Evolutionary conservation across 2,888 invertebrate species (phyloP).

Genomic region (Leucophora obtusa): DNA sequence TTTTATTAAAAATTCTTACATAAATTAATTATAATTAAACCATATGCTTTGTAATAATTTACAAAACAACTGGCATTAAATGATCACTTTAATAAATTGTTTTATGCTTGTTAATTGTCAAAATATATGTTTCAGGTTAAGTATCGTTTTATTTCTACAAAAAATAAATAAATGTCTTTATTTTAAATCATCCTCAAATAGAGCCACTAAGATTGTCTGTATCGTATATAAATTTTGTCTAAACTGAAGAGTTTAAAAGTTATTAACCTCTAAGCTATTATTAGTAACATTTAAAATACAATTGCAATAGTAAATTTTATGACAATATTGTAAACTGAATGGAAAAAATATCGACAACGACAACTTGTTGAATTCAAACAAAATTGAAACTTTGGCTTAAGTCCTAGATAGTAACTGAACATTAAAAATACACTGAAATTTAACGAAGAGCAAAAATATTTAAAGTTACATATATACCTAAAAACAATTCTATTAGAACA

Average conservation of each 20-base stretch:
- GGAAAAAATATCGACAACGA: conserved; percentile 27
- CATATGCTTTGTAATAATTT: conserved; percentile 40
- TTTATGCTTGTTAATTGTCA: conserved; percentile 54
- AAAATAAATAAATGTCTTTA: conserved; percentile 57
- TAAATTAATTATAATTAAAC: conserved; percentile 36
- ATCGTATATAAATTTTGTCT: conserved; percentile 1
- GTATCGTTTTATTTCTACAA: conserved; percentile 26
- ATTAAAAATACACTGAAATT: conserved; percentile 7
- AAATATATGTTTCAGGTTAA: conserved; percentile 47
- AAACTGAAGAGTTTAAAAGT: neutral
- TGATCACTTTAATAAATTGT: conserved; percentile 32
- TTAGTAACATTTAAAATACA: conserved; percentile 41
- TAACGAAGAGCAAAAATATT: neutral
- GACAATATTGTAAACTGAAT: conserved; percentile 28
- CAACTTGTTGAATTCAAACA: conserved; percentile 12
- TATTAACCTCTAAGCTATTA: conserved; percentile 32
- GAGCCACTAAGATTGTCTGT: neutral
- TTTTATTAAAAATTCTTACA: conserved; percentile 23
- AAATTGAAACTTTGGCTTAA: conserved; percentile 14
- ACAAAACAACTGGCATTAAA: neutral
- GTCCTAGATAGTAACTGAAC: conserved; percentile 24
- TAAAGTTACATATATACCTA: no score
- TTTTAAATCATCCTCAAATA: conserved; percentile 38
- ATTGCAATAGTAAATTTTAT: conserved; percentile 29
- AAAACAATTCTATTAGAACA: no score